phyloP scores from a whole-genome alignment of 2,113 vertebrate genomes.

The Lophochroa leadbeateri region DNA sequence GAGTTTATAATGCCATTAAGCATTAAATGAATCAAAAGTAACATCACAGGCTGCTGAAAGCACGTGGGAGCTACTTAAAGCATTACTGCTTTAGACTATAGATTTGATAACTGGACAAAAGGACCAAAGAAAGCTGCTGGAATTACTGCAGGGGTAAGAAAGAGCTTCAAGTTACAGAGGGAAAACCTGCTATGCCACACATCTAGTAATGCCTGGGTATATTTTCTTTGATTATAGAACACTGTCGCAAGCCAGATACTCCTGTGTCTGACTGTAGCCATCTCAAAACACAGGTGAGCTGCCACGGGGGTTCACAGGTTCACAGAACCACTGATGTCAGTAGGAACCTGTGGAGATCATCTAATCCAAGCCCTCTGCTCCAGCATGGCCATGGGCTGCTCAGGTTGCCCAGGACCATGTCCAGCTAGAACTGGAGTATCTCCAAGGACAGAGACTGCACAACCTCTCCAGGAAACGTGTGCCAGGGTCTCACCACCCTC shows the following conservation, averaged over 20 bases:
- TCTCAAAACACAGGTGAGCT: background rate
- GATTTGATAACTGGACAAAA: background rate
- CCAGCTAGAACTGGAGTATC: background rate
- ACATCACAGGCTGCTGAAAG: background rate
- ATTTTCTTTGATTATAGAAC: background rate
- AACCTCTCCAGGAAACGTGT: background rate
- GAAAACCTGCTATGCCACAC: background rate
- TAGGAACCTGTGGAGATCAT: background rate
- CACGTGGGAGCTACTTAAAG: background rate
- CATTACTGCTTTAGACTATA: background rate
- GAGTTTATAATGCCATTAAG: background rate
- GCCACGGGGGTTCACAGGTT: background rate
- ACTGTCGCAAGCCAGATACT: background rate
- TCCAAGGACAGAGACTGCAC: background rate
- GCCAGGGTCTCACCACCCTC: background rate
- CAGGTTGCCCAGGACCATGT: background rate
- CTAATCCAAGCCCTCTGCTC: background rate
- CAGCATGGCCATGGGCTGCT: background rate
- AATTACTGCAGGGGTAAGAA: background rate
- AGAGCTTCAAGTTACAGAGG: background rate
- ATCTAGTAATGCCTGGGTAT: background rate
- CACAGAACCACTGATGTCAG: rapidly evolving
- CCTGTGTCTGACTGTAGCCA: background rate
- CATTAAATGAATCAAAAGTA: background rate
- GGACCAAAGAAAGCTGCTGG: background rate